Evolutionary conservation across 2,113 vertebrate species (phyloP), one percentile per base, ranked within the genome.

Genomic region (Pavo muticus): DNA sequence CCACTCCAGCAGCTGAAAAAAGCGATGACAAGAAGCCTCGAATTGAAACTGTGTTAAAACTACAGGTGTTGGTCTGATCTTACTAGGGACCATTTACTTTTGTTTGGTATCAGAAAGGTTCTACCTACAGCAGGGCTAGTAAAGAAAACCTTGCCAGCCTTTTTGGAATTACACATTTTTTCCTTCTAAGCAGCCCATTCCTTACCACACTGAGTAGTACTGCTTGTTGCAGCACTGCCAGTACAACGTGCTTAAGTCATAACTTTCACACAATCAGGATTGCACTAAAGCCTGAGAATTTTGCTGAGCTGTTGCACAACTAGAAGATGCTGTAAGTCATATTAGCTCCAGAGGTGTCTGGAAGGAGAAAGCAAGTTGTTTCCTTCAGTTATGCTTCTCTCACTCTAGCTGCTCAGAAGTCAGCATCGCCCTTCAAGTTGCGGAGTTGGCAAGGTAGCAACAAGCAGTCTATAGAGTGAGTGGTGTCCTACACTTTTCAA

Each of bases 1-100:
- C 99, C 99, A 99, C 96, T 99, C 99, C 97, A 99, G 86, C 94
- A 99, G 97, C 99, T 99, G 39, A 0, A 67, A 94, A 40, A 16
- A 84, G 11, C 47, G 85, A 81, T 2, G 16, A 90, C 11, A 45
- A 60, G 56, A 91, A 89, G 21, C 7, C 50, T n/a, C 73, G 15
- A 48, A 52, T 9, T 84, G 57, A 70, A 85, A 67, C 1, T 67
- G 48, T 78, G 21, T 77, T 76, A 54, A 73, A 92, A 69, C 20
- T 47, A 39, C 61, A 81, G 42, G 20, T 81, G 59, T 72, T 84
- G 25, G 61, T 85, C 61, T 76, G 63, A 65, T 57, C 39, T 85
- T 79, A 44, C 27, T 35, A 86, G 52, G 60, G 52, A 72, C 37
- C 4, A 2, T 64, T 67, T 59, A 84, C n/a, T 94, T 94, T 44